These are phyloP conservation scores for Telmatochromis sp. DNA, from an alignment of 2,113 vertebrate genomes.

Conservation along the genomic window DNA sequence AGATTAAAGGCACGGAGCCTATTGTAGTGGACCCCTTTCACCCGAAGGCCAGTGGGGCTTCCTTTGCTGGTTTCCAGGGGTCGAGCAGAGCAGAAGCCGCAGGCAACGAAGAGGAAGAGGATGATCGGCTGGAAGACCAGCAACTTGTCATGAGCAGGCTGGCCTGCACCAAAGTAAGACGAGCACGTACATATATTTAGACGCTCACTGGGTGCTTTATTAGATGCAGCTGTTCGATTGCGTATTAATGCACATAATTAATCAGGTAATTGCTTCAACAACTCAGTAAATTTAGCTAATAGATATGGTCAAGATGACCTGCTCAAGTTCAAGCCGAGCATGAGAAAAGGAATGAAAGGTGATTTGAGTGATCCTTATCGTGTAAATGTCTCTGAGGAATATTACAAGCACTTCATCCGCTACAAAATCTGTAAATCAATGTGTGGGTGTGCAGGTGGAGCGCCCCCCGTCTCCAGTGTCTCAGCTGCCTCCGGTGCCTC, in stretches of 20 bases:
- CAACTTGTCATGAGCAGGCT: conserved; percentile 92
- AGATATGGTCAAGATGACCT: background rate
- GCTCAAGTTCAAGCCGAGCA: background rate
- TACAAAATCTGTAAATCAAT: background rate
- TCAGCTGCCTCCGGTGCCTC: conserved; percentile 88
- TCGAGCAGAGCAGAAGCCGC: conserved; percentile 79
- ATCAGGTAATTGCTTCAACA: background rate
- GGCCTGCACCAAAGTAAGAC: conserved; percentile 82
- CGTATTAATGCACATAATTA: background rate
- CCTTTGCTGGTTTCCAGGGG: conserved; percentile 77
- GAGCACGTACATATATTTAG: background rate
- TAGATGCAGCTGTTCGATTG: background rate
- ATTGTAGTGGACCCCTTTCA: conserved; percentile 97
- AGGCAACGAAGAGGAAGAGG: conserved; percentile 87
- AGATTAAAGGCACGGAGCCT: conserved; percentile 97
- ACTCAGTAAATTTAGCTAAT: background rate
- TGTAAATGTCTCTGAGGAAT: background rate
- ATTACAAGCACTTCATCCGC: background rate
- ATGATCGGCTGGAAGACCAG: conserved; percentile 88
- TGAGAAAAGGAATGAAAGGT: background rate
- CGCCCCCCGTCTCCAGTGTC: conserved; percentile 89
- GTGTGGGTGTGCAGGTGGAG: conserved; percentile 74
- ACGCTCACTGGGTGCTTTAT: rapidly evolving
- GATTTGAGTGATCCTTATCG: background rate
- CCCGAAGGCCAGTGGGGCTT: conserved; percentile 75